Conservation (phyloP, 1,140 invertebrate species). For the Bombus affinis region DNA sequence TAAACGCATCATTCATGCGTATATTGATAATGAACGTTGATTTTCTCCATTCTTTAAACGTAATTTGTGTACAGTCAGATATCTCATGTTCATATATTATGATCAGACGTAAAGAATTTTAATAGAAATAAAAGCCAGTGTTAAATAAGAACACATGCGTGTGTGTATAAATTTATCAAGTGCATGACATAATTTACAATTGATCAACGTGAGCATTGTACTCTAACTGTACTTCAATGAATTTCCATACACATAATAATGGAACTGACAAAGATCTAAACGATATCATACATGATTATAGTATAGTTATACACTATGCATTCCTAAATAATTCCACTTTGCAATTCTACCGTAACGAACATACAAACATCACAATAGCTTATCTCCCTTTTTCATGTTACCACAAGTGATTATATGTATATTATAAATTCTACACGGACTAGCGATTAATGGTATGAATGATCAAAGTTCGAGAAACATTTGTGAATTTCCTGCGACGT, state of each 20-base stretch:
- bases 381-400: slow-evolving; percentile 22
- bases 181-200: neutral
- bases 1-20: neutral
- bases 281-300: slow-evolving; percentile 2
- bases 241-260: neutral
- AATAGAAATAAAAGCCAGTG: neutral
- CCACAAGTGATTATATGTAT: slow-evolving; percentile 41
- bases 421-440: slow-evolving; percentile 56
- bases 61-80: neutral
- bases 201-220: neutral
- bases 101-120: neutral
- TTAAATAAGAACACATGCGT: neutral
- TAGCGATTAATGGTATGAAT: slow-evolving; percentile 56
- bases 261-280: neutral
- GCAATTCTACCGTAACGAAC: slow-evolving; percentile 44
- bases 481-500: slow-evolving; percentile 14
- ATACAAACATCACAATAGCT: slow-evolving; percentile 55
- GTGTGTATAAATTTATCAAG: neutral
- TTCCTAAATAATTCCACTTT: slow-evolving; percentile 26
- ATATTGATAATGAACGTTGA: neutral
- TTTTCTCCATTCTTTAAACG: neutral
- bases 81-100: no score
- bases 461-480: slow-evolving; percentile 52
- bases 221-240: no score
- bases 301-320: slow-evolving; percentile 5